Evolutionary conservation across 2,797 vertebrate genomes (phyloP), one percentile per base, ranked within the genome.

Genomic region (Perodicticus potto): DNA sequence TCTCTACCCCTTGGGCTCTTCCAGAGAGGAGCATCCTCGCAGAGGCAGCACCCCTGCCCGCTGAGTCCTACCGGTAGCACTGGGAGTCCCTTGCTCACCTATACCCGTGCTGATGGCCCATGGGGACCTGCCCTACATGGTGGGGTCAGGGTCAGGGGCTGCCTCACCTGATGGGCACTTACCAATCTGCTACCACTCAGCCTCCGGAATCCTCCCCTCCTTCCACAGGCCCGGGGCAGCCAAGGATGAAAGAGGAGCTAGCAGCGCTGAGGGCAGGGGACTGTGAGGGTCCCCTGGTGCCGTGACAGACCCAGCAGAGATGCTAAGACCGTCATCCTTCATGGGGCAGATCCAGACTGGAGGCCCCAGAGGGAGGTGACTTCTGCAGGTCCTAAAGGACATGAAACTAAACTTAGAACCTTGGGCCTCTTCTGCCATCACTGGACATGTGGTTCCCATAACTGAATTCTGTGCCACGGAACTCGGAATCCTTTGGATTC

Each of bases 341-440:
- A 0, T 0, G 43, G 77, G 19, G 32, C n/a, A 20, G 5, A 43
- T 40, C 72, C 3, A 32, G 49, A 81, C 17, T 25, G 0, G 14
- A 74, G 91, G 67, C 25, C 82, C 10, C 7, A 23, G 72, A 93
- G 63, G n/a, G 7, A n/a, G 0, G 0, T 34, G 57, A 70, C 57
- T 22, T 73, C 34, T 3, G 8, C 23, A 22, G 82, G 49, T 22
- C 70, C 3, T 0, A 25, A 37, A 19, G 27, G 23, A 5, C 23
- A 1, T 0, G 6, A 53, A 49, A 29, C 40, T 6, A 11, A n/a
- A 25, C 16, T 40, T 22, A 4, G 70, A 12, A 27, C 20, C 37
- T 6, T 0, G 7, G 65, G 20, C 77, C 25, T 43, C 57, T 80
- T 78, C 17, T 70, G 14, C 22, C 43, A 13, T 40, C 57, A 2